phyloP scores from a whole-genome alignment of 2,888 invertebrate species.

The Halictus ligatus region DNA sequence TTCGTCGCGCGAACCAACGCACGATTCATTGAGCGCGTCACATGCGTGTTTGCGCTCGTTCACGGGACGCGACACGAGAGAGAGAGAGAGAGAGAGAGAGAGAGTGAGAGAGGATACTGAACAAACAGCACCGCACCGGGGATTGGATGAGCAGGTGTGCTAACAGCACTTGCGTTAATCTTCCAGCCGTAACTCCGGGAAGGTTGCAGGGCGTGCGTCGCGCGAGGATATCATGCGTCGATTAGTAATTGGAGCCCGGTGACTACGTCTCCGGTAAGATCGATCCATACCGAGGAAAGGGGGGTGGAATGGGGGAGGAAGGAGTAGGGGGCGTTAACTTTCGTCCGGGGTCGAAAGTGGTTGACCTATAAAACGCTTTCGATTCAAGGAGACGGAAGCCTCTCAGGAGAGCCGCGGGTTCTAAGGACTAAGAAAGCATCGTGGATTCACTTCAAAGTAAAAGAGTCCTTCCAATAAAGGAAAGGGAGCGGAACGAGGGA shows the following conservation, averaged over 20 bases:
- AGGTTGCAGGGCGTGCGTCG: conserved; percentile 44
- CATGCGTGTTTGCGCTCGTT: conserved; percentile 46
- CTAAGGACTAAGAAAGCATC: conserved; percentile 21
- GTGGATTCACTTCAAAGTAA: conserved; percentile 28
- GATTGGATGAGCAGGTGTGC: conserved; percentile 78
- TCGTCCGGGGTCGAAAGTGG: conserved; percentile 40
- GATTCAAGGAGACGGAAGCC: conserved; percentile 26
- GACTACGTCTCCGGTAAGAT: conserved; percentile 51
- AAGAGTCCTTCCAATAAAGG: conserved; percentile 28
- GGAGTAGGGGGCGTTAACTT: neutral
- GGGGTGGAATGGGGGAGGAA: too few relatives aligned
- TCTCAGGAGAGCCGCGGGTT: neutral
- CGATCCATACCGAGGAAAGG: conserved; percentile 35
- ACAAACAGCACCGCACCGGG: conserved; percentile 39
- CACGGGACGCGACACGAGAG: conserved; percentile 4
- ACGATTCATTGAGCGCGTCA: conserved; percentile 48
- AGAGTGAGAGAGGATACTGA: neutral
- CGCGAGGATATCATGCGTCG: conserved; percentile 71
- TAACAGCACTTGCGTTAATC: conserved; percentile 80
- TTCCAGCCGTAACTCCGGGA: conserved; percentile 74
- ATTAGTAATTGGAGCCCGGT: conserved; percentile 73
- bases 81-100: neutral
- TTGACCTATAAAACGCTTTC: conserved; percentile 54
- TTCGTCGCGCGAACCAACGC: conserved; percentile 34
- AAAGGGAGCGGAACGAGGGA: conserved; percentile 16